phyloP scores from a whole-genome alignment of 2,888 invertebrate genomes.

The Germaria angustata region DNA sequence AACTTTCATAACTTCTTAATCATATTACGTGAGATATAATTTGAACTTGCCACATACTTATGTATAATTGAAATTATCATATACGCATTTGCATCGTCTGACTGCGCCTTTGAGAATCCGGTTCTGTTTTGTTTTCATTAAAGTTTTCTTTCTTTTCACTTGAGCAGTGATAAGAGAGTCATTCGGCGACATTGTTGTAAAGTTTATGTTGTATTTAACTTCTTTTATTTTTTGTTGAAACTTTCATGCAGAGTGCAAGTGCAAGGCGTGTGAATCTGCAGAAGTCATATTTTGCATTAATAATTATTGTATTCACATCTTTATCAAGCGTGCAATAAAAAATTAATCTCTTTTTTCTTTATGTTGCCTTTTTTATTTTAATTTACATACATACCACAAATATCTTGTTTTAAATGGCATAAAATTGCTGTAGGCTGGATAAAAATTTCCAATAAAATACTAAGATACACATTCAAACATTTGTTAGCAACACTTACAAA shows the following conservation, averaged over 20 bases:
- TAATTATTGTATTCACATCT: conserved; percentile 28
- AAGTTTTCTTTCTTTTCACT: conserved; percentile 65
- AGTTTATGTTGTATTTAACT: not conserved
- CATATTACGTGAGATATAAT: too few species aligned
- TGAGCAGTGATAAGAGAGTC: not conserved
- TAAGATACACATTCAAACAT: not conserved
- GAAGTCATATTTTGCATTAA: not conserved
- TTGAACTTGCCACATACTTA: too few species aligned
- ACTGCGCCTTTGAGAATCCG: conserved; percentile 29
- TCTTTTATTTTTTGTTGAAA: conserved; percentile 22
- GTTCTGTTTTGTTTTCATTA: conserved; percentile 62
- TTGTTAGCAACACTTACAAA: not conserved
- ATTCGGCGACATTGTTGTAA: not conserved
- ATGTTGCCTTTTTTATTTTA: conserved; percentile 5
- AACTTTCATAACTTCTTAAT: not conserved
- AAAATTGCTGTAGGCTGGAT: conserved; percentile 47
- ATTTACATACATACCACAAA: conserved; percentile 26
- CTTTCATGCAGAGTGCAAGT: not conserved
- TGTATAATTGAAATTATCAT: not conserved
- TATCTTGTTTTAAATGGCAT: conserved; percentile 55
- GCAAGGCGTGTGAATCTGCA: not conserved
- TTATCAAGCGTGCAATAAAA: conserved; percentile 21
- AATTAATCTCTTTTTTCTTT: conserved; percentile 42
- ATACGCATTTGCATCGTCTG: not conserved
- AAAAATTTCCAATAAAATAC: conserved; percentile 33